These are phyloP conservation scores for Lysandra bellargus DNA, from an alignment of 2,888 invertebrate genomes.

Conservation along the genomic window DNA sequence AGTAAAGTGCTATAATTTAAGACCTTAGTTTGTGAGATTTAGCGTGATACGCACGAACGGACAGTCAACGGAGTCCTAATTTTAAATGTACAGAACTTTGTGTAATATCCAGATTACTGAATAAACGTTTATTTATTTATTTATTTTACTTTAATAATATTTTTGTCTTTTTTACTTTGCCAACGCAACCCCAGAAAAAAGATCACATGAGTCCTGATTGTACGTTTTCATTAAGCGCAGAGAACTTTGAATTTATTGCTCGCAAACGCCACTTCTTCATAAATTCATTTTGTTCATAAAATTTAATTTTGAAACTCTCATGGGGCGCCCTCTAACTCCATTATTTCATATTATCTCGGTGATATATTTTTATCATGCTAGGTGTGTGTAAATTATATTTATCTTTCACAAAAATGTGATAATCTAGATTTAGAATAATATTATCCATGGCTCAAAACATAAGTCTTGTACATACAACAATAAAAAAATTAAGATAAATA, in stretches of 20 bases:
- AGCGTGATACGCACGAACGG: not conserved
- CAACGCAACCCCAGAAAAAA: not conserved
- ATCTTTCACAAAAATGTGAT: not conserved
- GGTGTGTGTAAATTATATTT: constrained; percentile 8
- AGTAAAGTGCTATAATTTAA: no score
- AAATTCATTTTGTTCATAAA: constrained; percentile 38
- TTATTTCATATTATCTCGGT: constrained; percentile 25
- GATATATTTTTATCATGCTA: constrained; percentile 28
- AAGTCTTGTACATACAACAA: no score
- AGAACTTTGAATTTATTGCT: constrained; percentile 34
- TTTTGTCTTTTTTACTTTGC: not conserved
- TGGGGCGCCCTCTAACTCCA: constrained; percentile 27
- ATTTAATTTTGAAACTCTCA: constrained; percentile 36
- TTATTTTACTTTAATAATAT: not conserved
- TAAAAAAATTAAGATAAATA: not conserved
- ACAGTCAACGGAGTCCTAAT: not conserved
- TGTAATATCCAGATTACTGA: no score
- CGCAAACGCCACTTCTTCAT: constrained; percentile 34
- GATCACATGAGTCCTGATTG: constrained; percentile 24
- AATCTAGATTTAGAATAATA: not conserved
- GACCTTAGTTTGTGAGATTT: no score
- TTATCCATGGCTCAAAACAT: no score
- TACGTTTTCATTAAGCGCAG: constrained; percentile 33
- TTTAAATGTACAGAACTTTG: no score
- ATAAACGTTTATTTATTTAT: no score